Evolutionary conservation across 2,797 vertebrate species (phyloP), one percentile per base, ranked within the genome.

Genomic region (Propithecus deckenii): DNA sequence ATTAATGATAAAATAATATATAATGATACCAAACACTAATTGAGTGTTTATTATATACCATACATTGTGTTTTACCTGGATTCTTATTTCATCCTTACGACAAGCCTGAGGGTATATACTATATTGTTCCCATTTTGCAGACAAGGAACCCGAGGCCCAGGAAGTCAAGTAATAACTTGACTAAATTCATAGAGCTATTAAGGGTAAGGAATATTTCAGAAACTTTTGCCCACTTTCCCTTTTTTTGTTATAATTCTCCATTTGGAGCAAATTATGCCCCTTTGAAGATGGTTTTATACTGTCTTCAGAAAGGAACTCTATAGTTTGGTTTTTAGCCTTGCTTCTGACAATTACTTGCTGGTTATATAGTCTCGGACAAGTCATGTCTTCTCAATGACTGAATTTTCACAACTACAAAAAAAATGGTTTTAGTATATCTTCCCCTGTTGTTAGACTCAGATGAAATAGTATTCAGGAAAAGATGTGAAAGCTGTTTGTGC

Each of bases 111-210:
- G 23, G 20, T 25, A 79, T 35, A 13, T 61, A 43, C 3, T 83
- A 2, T 50, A 67, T 48, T 94, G 30, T 95, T 86, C 8, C 72
- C 75, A 52, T 94, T 91, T 95, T 71, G 7, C 23, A 69, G 15
- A 75, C 46, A 69, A 84, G 13, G 22, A 85, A 90, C 15, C 50
- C 1, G 1, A 78, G 46, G 35, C 22, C 20, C 17, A 75, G 35
- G 23, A 84, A 78, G 32, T 78, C 52, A 97, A 89, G 22, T 57
- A 86, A 55, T 81, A 74, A 75, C 25, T 72, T 87, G n/a, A 94
- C 25, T 61, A 89, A 88, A 61, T 63, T 93, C 30, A 55, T 25
- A 84, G 2, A 38, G 3, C 23, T 57, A 11, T 92, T 87, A 84
- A 96, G 67, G 15, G 35, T 74, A 86, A 95, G 52, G 23, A 78